A percentile compares a stretch with the other conserved stretches of the same genome.
phyloP scores from a whole-genome alignment of 2,888 invertebrate species.

The Drosophila greeni region DNA sequence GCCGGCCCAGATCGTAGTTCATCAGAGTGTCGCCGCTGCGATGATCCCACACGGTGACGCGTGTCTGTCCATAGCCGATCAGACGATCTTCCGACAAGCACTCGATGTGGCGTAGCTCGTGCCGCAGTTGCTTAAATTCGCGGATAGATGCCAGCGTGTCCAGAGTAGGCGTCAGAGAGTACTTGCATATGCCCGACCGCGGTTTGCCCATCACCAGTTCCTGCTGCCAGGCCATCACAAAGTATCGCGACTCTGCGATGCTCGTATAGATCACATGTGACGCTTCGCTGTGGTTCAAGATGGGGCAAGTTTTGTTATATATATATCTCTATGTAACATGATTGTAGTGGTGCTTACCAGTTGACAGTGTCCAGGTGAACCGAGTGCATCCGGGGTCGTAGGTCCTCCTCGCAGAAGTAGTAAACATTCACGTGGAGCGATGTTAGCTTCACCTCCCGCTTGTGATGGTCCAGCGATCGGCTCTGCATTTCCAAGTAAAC shows the following conservation, averaged over 20 bases:
- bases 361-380: conserved; percentile 77
- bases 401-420: conserved; percentile 75
- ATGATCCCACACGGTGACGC: conserved; percentile 78
- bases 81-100: conserved; percentile 77
- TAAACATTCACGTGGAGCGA: conserved; percentile 78
- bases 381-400: conserved; percentile 73
- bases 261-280: conserved; percentile 73
- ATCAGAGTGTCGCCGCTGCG: conserved; percentile 77
- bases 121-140: conserved; percentile 76
- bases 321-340: neutral
- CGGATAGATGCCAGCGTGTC: conserved; percentile 78
- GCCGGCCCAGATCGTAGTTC: conserved; percentile 76
- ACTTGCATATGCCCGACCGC: conserved; percentile 77
- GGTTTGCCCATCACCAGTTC: conserved; percentile 70
- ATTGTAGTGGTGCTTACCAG: conserved; percentile 56
- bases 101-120: conserved; percentile 74
- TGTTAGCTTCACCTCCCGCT: conserved; percentile 74
- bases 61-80: conserved; percentile 76
- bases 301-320: no score
- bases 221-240: conserved; percentile 78
- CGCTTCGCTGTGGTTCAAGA: conserved; percentile 55
- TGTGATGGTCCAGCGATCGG: conserved; percentile 67
- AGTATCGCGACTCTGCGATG: conserved; percentile 77
- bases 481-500: conserved; percentile 77
- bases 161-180: conserved; percentile 76